These are phyloP conservation scores for Aphaenogaster ashmeadi DNA, from an alignment of 1,140 invertebrate genomes.

Conservation along the genomic window DNA sequence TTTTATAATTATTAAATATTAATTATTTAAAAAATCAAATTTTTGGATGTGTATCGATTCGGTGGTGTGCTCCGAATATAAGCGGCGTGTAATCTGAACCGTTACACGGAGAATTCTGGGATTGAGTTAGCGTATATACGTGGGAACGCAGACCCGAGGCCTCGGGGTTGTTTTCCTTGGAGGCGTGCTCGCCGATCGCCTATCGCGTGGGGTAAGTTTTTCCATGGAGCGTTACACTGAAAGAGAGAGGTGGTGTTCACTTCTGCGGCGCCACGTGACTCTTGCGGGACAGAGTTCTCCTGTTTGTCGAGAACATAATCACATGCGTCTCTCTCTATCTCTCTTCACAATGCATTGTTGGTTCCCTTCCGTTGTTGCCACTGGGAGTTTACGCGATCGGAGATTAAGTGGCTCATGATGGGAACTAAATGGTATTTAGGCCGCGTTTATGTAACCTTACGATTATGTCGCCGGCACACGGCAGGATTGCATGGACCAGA, in stretches of 20 bases:
- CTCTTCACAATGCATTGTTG: constrained; percentile 30
- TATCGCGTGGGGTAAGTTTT: constrained; percentile 71
- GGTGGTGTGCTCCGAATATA: neutral
- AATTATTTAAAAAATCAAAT: neutral
- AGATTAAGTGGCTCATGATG: constrained; percentile 85
- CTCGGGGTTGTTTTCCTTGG: constrained; percentile 81
- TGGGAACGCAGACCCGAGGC: constrained; percentile 80
- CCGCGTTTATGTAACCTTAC: constrained; percentile 49
- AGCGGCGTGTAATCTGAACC: constrained; percentile 71
- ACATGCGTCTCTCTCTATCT: constrained; percentile 70
- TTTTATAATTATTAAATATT: neutral
- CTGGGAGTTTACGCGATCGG: constrained; percentile 78
- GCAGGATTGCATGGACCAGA: neutral
- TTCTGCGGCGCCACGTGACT: constrained; percentile 83
- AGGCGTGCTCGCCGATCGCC: constrained; percentile 70
- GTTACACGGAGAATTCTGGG: constrained; percentile 51
- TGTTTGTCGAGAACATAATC: constrained; percentile 84
- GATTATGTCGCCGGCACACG: constrained; percentile 29
- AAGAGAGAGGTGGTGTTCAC: constrained; percentile 78
- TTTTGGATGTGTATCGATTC: neutral
- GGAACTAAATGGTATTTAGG: constrained; percentile 83
- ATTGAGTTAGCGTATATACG: constrained; percentile 74
- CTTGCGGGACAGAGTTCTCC: constrained; percentile 48
- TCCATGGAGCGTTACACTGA: constrained; percentile 46
- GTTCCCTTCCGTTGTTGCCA: constrained; percentile 76